Base-by-base conservation (phyloP, 2,113 vertebrate species). In the Mugil cephalus region DNA sequence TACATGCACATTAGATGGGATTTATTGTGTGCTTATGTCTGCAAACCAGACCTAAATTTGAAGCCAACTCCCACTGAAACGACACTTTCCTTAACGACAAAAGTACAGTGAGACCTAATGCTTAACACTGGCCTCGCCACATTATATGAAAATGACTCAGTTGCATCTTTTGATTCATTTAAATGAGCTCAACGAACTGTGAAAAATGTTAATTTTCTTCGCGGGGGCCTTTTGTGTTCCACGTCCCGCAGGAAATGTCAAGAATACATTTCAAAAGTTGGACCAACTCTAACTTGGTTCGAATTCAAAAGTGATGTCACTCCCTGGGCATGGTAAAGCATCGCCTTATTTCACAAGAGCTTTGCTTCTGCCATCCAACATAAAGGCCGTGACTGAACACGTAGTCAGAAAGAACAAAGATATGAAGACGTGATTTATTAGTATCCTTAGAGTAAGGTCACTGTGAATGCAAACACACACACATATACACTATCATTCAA, bases 151-250 rank as follows among this genome's bases (percentile, higher is more conserved):
- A 82, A 88, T 83, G 74, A 91, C 77, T 77, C 71, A 69, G 80
- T 86, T 86, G 83, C 84, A 87, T 83, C 74, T 86, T 83, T 81
- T 87, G 80, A 87, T 87, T 90, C 60, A 83, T 87, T 89, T 70
- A 84, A 91, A 91, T 91, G 75, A 88, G 88, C 80, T 83, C 90
- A 90, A 77, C 47, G 87, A 91, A 88, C 76, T 88, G 90, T 90
- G 84, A 73, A 84, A 84, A 85, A 88, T 87, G 77, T 87, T 89
- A 84, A 91, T 90, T 89, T 87, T 83, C 86, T 84, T 90, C 85
- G 80, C 43, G 77, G 86, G 74, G 67, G 82, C 76, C 79, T 83
- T 91, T 87, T 90, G 84, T 89, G 76, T 83, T 87, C 52, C 60
- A 74, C 36, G 35, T 83, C 81, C 84, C 76, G 56, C n/a, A 79